phyloP scores from a whole-genome alignment of 2,888 invertebrate species.

The Tenthredo notha region DNA sequence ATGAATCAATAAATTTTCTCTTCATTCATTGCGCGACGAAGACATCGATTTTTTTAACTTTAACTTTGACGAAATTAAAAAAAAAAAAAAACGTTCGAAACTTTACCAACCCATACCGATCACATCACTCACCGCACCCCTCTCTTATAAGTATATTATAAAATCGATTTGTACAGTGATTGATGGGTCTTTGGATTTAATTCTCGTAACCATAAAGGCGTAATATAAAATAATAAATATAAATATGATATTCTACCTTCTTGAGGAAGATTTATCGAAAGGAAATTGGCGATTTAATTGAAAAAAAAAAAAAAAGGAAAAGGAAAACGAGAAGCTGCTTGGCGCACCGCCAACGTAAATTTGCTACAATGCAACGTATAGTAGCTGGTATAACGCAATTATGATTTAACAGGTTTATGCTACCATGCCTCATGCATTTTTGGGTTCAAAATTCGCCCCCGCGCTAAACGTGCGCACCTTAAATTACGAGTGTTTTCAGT shows the following conservation, averaged over 20 bases:
- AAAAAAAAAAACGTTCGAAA: no score
- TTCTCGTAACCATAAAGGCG: background rate
- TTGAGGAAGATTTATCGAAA: background rate
- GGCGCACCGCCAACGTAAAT: background rate
- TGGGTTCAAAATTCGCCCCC: constrained; percentile 19
- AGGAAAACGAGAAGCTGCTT: background rate
- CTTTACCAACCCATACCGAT: background rate
- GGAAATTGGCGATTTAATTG: background rate
- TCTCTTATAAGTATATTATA: background rate
- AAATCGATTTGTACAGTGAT: constrained; percentile 14
- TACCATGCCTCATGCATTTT: background rate
- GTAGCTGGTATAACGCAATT: background rate
- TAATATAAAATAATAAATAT: no score
- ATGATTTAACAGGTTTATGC: background rate
- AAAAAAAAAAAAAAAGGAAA: background rate
- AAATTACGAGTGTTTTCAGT: constrained; percentile 39
- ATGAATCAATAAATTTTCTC: background rate
- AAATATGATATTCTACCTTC: background rate
- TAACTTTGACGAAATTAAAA: no score
- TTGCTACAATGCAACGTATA: background rate
- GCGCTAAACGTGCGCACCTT: constrained; percentile 16
- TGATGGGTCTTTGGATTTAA: background rate
- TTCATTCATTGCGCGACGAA: background rate
- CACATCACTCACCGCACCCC: background rate
- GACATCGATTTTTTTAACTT: background rate